Evolutionary conservation across 2,888 invertebrate genomes (phyloP).

Genomic region (Machimus atricapillus): DNA sequence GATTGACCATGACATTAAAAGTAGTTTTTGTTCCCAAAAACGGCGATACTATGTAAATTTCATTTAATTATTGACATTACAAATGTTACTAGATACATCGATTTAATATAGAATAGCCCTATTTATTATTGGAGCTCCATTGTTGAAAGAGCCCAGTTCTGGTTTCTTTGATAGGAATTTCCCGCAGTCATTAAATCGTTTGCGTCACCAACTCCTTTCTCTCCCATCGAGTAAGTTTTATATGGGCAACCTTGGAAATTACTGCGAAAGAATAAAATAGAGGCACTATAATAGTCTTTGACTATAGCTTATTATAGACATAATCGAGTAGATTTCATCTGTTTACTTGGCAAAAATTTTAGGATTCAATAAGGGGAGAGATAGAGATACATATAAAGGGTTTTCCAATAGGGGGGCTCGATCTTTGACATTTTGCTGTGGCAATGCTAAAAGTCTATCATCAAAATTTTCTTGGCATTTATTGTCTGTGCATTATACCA

Average conservation of each 20-base stretch:
- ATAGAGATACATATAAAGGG: no score
- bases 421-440: no score
- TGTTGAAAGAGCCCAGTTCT: background rate
- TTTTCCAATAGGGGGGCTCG: no score
- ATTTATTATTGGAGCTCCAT: background rate
- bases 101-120: background rate
- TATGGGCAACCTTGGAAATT: background rate
- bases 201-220: background rate
- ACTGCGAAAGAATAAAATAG: background rate
- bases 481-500: no score
- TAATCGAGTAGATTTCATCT: background rate
- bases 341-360: background rate
- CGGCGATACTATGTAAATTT: background rate
- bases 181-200: background rate
- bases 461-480: no score
- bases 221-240: background rate
- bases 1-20: background rate
- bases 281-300: background rate
- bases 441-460: no score
- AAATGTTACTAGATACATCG: background rate
- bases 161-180: background rate
- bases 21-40: background rate
- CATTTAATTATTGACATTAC: background rate
- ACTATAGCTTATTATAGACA: background rate
- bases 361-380: background rate